Evolutionary conservation across 2,888 invertebrate species (phyloP).

Genomic region (Macrostomum cliftonense): DNA sequence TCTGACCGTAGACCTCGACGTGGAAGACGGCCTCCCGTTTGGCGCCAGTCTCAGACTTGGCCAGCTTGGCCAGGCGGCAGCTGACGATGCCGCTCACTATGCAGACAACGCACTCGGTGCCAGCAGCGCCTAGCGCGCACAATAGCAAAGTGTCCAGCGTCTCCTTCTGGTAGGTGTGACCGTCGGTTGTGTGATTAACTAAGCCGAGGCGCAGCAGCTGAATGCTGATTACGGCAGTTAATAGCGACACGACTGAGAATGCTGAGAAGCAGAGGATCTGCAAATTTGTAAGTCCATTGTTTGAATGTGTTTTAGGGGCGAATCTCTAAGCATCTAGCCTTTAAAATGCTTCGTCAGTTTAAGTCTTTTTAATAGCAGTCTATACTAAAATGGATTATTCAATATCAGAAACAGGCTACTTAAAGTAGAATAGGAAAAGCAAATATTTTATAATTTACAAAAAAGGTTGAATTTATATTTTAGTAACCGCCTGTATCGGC

Average conservation of each 20-base stretch:
- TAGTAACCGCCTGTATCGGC: no score
- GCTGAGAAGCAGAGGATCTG: conserved; percentile 40
- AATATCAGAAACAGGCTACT: no score
- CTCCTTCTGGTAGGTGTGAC: conserved; percentile 36
- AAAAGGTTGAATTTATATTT: no score
- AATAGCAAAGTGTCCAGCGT: conserved; percentile 31
- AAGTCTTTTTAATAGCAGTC: no score
- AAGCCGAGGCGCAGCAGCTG: conserved; percentile 36
- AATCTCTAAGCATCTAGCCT: no score
- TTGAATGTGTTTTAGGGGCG: no score
- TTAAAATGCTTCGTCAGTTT: no score
- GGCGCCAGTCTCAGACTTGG: conserved; percentile 32
- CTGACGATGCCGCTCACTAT: conserved; percentile 30
- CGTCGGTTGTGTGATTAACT: conserved; percentile 37
- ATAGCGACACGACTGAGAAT: conserved; percentile 34
- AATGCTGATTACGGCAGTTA: conserved; percentile 36
- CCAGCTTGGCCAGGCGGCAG: conserved; percentile 32
- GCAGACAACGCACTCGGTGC: conserved; percentile 31
- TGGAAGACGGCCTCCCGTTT: conserved; percentile 35
- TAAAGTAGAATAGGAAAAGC: background rate
- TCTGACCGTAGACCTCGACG: conserved; percentile 35
- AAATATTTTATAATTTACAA: no score
- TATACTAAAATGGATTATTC: no score
- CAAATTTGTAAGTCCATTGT: no score
- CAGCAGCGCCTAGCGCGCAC: conserved; percentile 28